Conservation (phyloP, 1,140 invertebrate species). For the Oedothorax gibbosus region DNA sequence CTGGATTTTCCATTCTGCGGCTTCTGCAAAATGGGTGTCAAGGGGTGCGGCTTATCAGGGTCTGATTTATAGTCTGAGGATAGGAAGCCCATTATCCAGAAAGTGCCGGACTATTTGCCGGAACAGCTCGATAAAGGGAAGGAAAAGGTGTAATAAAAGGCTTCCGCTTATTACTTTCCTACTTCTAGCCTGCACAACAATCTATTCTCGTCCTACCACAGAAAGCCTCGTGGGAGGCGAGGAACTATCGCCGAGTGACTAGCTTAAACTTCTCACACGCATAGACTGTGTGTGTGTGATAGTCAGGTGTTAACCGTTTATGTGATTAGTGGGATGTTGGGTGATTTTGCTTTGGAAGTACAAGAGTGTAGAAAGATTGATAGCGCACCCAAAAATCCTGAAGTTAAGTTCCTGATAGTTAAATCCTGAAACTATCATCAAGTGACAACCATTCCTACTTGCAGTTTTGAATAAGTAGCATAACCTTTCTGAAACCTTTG, state of each 20-base stretch:
- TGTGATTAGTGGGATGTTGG: too few species aligned
- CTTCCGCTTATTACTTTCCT: constrained; percentile 57
- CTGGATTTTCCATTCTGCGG: constrained; percentile 17
- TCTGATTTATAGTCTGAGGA: constrained; percentile 54
- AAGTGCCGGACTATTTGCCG: constrained; percentile 44
- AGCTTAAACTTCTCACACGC: not conserved
- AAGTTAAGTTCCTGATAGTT: too few species aligned
- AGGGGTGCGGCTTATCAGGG: constrained; percentile 43
- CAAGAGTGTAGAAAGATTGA: too few species aligned
- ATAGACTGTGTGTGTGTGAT: too few species aligned
- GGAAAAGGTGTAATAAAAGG: constrained; percentile 47
- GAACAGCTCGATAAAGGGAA: constrained; percentile 57
- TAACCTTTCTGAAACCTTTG: too few species aligned
- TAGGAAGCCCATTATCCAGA: constrained; percentile 56
- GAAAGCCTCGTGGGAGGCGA: constrained; percentile 27
- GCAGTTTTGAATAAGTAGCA: too few species aligned
- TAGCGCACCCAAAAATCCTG: too few species aligned
- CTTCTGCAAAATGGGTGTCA: constrained; percentile 40
- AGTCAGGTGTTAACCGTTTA: too few species aligned
- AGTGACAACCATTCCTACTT: too few species aligned
- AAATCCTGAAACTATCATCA: too few species aligned
- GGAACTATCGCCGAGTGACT: constrained; percentile 31
- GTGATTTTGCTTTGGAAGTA: too few species aligned
- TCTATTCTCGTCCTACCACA: constrained; percentile 25
- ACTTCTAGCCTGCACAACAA: constrained; percentile 32